Percentiles rank a stretch among this genome's conserved stretches.
phyloP scores from a whole-genome alignment of 2,888 invertebrate species.

The Druceiella hillmani region DNA sequence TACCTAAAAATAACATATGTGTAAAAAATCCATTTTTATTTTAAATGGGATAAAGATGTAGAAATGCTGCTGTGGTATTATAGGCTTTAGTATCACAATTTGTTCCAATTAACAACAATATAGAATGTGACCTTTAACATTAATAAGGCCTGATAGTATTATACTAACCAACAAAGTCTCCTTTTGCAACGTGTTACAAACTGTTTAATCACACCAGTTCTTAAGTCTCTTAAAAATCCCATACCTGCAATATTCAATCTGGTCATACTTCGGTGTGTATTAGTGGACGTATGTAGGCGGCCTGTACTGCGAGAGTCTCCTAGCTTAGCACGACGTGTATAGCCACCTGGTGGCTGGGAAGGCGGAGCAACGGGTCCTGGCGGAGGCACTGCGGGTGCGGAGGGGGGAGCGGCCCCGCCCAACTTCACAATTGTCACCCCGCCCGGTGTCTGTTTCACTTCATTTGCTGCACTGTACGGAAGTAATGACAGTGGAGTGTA shows the following conservation, averaged over 20 bases:
- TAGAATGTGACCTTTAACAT: too few species aligned
- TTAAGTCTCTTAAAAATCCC: neutral
- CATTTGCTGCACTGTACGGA: constrained; percentile 46
- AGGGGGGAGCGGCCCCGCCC: constrained; percentile 39
- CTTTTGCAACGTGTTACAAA: constrained; percentile 11
- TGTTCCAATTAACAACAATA: too few species aligned
- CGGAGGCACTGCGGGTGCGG: constrained; percentile 15
- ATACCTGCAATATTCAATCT: constrained; percentile 65
- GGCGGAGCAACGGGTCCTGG: constrained; percentile 24
- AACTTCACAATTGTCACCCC: constrained; percentile 78
- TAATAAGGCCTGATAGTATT: too few species aligned
- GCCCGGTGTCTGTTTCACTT: constrained; percentile 65
- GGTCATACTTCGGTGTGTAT: constrained; percentile 74
- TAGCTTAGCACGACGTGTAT: constrained; percentile 58
- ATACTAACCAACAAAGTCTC: too few species aligned
- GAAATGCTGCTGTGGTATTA: too few species aligned
- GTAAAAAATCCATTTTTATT: too few species aligned
- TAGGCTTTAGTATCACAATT: too few species aligned
- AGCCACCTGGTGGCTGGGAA: constrained; percentile 32
- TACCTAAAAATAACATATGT: too few species aligned
- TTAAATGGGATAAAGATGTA: too few species aligned
- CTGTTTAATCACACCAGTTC: too few species aligned
- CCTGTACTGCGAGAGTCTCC: constrained; percentile 75
- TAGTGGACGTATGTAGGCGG: constrained; percentile 62
- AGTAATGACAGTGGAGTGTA: too few species aligned